phyloP scores from a whole-genome alignment of 92 coral and sea anemone genomes.

The Porites evermanni region DNA sequence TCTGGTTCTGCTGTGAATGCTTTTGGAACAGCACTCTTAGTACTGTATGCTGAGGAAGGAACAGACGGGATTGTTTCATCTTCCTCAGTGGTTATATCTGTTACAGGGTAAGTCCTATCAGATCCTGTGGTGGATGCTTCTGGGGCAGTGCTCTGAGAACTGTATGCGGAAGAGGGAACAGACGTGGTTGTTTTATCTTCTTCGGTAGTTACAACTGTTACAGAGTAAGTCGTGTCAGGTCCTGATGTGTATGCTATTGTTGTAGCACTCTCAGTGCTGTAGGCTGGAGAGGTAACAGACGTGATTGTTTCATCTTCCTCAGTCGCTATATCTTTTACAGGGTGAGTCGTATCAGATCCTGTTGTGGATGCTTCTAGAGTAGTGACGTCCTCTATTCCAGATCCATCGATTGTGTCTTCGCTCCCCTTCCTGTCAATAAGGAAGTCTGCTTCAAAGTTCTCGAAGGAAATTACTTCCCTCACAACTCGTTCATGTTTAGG shows the following conservation, averaged over 20 bases:
- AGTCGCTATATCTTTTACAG: not conserved
- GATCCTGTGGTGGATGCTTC: not conserved
- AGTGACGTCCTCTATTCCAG: conserved; percentile 21
- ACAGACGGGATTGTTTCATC: not conserved
- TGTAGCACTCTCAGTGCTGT: not conserved
- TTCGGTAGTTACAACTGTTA: not conserved
- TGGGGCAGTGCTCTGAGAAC: too few relatives aligned
- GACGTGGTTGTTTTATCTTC: not conserved
- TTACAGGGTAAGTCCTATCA: not conserved
- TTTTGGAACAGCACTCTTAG: not conserved
- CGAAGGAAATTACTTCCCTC: not conserved
- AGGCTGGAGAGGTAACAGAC: not conserved
- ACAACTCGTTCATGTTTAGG: conserved; percentile 3
- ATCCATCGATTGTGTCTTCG: conserved; percentile 2
- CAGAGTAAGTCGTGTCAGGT: not conserved
- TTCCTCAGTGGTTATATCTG: not conserved
- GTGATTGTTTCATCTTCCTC: not conserved
- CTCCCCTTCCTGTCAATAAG: not conserved
- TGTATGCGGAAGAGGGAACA: not conserved
- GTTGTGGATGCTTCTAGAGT: not conserved
- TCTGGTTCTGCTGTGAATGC: not conserved
- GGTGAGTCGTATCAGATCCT: not conserved
- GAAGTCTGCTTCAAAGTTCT: not conserved
- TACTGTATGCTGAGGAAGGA: not conserved
- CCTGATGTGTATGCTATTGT: not conserved